Evolutionary conservation across 2,797 vertebrate species (phyloP).

Genomic region (Helostoma temminkii): DNA sequence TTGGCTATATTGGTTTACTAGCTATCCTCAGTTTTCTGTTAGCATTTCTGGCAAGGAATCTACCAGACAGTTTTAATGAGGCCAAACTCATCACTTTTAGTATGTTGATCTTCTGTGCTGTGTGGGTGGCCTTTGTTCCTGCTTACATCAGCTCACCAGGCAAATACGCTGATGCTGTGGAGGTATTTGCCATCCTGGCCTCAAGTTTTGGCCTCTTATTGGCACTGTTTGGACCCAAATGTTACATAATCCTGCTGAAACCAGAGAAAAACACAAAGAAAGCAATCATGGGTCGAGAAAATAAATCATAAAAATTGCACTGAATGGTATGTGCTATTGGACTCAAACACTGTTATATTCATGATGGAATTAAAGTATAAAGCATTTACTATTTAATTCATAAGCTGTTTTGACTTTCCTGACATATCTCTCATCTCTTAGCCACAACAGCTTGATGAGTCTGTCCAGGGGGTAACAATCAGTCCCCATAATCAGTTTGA

Average conservation of each 20-base stretch:
- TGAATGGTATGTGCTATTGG: too few relatives aligned
- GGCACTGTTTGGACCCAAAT: constrained; percentile 78
- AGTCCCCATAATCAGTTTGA: too few relatives aligned
- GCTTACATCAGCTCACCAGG: constrained; percentile 81
- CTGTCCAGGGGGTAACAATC: too few relatives aligned
- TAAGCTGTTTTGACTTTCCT: too few relatives aligned
- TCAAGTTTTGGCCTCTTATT: constrained; percentile 78
- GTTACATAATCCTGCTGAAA: constrained; percentile 69
- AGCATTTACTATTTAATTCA: too few relatives aligned
- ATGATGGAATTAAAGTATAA: too few relatives aligned
- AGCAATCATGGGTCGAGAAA: too few relatives aligned
- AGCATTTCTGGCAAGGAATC: constrained; percentile 75
- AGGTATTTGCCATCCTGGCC: constrained; percentile 80
- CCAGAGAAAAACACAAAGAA: constrained; percentile 46
- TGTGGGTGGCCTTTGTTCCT: constrained; percentile 77
- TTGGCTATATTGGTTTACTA: constrained; percentile 74
- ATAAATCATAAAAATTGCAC: too few relatives aligned
- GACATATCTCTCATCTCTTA: too few relatives aligned
- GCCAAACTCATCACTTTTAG: constrained; percentile 79
- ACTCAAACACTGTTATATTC: too few relatives aligned
- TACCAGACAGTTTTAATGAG: constrained; percentile 77
- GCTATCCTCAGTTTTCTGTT: constrained; percentile 70
- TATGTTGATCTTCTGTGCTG: constrained; percentile 79
- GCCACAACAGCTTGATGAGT: too few relatives aligned
- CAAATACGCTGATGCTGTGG: constrained; percentile 78